Conservation (phyloP, 2,888 invertebrate species). For the Drosophila conformis region DNA sequence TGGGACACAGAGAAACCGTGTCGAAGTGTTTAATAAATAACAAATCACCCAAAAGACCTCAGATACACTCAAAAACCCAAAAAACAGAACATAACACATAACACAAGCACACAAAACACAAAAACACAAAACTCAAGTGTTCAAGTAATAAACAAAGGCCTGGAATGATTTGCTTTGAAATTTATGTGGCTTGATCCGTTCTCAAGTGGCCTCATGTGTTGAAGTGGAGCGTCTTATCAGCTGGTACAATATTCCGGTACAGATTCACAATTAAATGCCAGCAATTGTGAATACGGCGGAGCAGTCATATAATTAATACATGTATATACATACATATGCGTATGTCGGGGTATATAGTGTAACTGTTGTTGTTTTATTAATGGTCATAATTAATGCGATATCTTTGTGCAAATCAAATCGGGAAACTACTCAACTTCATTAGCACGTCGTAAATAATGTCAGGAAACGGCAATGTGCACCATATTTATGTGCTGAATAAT, state of each 20-base stretch:
- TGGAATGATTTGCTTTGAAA: slow-evolving; percentile 27
- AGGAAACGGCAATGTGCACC: slow-evolving; percentile 36
- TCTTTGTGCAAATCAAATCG: slow-evolving; percentile 53
- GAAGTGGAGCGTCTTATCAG: slow-evolving; percentile 54
- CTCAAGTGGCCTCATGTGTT: slow-evolving; percentile 51
- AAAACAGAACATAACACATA: background rate
- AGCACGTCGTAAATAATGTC: slow-evolving; percentile 63
- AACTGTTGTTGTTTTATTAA: slow-evolving; percentile 27
- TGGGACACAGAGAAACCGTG: slow-evolving; percentile 41
- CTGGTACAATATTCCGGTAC: slow-evolving; percentile 36
- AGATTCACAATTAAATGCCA: slow-evolving; percentile 68
- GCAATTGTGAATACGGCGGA: slow-evolving; percentile 45
- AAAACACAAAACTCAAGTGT: slow-evolving; percentile 31
- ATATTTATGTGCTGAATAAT: slow-evolving; percentile 65
- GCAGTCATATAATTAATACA: slow-evolving; percentile 18
- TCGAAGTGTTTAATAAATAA: slow-evolving; percentile 71
- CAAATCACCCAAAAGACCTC: slow-evolving; percentile 61
- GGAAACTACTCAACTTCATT: slow-evolving; percentile 55
- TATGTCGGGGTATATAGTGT: background rate
- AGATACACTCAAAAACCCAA: slow-evolving; percentile 16
- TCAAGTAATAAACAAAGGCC: slow-evolving; percentile 41
- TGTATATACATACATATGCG: too few relatives aligned
- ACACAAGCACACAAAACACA: background rate
- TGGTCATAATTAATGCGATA: slow-evolving; percentile 49
- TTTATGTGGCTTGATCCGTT: slow-evolving; percentile 64